These are phyloP conservation scores for Drosophila kepulauana DNA, from an alignment of 1,140 invertebrate genomes.

Conservation along the genomic window DNA sequence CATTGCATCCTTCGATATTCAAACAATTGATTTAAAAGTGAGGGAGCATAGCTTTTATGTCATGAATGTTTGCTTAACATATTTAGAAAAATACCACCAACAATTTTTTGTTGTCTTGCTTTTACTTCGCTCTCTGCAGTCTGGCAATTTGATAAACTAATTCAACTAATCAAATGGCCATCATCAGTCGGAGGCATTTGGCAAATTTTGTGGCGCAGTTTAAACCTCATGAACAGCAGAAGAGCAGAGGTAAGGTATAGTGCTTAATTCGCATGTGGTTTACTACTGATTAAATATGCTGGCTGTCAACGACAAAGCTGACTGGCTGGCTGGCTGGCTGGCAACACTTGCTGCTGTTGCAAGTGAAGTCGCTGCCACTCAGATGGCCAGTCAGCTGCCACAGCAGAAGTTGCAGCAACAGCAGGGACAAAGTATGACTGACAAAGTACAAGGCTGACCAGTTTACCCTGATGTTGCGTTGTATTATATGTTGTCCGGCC, in stretches of 20 bases:
- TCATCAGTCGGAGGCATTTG: conserved; percentile 9
- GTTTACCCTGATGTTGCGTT: background rate
- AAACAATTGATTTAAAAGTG: too few relatives aligned
- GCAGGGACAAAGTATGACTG: background rate
- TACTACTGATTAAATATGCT: conserved; percentile 37
- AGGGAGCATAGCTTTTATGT: too few relatives aligned
- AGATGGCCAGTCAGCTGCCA: background rate
- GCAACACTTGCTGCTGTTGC: background rate
- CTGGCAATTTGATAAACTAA: conserved; percentile 5
- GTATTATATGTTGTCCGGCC: background rate
- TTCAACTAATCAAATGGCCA: conserved; percentile 36
- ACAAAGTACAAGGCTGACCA: background rate
- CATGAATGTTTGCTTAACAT: too few relatives aligned
- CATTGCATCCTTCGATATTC: too few relatives aligned
- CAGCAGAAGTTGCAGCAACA: conserved; percentile 9
- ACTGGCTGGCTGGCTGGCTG: background rate
- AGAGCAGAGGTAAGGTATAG: background rate
- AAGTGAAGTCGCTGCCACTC: background rate
- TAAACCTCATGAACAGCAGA: conserved; percentile 2
- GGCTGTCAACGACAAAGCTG: background rate
- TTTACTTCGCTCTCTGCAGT: background rate
- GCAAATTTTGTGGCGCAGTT: too few relatives aligned
- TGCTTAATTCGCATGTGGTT: conserved; percentile 9
- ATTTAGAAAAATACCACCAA: too few relatives aligned
- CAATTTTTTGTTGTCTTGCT: too few relatives aligned